phyloP scores from a whole-genome alignment of 2,113 vertebrate genomes.

The Hippocampus comes region DNA sequence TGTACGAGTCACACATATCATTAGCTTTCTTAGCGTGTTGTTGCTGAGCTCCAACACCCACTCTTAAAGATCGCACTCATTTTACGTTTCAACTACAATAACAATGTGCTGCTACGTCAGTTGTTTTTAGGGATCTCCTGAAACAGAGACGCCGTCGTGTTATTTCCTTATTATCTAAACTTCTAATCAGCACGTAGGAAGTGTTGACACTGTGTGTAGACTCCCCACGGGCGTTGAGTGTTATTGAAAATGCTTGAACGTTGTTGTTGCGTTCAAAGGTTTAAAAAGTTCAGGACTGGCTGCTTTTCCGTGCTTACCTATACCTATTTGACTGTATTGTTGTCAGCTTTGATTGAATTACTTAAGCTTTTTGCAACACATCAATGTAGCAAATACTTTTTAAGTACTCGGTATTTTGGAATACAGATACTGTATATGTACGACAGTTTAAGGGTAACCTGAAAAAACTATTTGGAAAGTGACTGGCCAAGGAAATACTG shows the following conservation, averaged over 20 bases:
- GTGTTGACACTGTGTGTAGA: neutral
- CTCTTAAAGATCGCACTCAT: conserved; percentile 13
- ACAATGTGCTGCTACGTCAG: neutral
- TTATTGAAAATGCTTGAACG: neutral
- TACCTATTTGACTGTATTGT: neutral
- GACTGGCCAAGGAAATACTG: neutral
- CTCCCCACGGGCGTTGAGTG: neutral
- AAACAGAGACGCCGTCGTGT: conserved; percentile 3
- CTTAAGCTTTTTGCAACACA: neutral
- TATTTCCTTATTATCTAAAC: conserved; percentile 12
- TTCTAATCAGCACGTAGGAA: conserved; percentile 21
- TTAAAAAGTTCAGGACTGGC: neutral
- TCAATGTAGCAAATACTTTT: neutral
- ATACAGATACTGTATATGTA: neutral
- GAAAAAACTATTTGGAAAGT: neutral
- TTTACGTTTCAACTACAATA: conserved; percentile 20
- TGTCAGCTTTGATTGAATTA: neutral
- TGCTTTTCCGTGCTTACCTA: neutral
- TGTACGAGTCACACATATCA: neutral
- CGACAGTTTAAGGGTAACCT: neutral
- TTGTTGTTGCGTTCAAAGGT: neutral
- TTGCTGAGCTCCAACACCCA: conserved; percentile 16
- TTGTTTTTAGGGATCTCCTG: neutral
- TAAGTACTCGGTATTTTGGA: neutral
- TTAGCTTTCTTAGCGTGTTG: conserved; percentile 28